These are phyloP conservation scores for Copidosoma aretas DNA, from an alignment of 2,888 invertebrate species.

Conservation along the genomic window DNA sequence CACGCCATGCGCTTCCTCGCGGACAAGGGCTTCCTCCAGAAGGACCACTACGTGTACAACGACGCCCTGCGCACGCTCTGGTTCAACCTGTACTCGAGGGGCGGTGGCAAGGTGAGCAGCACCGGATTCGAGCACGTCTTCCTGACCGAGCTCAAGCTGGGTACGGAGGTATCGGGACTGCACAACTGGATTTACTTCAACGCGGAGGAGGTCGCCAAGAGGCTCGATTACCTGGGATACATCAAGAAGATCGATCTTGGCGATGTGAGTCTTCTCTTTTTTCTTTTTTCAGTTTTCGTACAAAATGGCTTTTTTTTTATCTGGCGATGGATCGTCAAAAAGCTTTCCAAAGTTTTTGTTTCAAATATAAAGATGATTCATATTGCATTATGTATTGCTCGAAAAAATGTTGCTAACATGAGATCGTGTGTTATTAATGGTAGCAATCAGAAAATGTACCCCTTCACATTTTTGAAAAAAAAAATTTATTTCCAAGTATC, in stretches of 20 bases:
- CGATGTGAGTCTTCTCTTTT: conserved; percentile 67
- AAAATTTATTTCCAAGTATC: no score
- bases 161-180: conserved; percentile 76
- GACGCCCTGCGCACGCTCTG: conserved; percentile 77
- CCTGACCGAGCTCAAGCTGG: conserved; percentile 83
- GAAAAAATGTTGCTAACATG: no score
- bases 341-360: no score
- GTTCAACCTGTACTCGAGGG: conserved; percentile 84
- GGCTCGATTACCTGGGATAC: conserved; percentile 81
- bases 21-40: conserved; percentile 59
- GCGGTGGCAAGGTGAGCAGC: conserved; percentile 78
- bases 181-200: conserved; percentile 92
- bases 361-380: no score
- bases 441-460: no score
- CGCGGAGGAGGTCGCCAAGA: conserved; percentile 75
- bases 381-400: no score
- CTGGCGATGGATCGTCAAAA: no score
- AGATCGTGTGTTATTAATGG: no score
- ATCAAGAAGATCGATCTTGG: conserved; percentile 74
- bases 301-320: no score
- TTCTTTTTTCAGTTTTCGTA: neutral
- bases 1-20: conserved; percentile 64
- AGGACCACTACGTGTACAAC: conserved; percentile 68
- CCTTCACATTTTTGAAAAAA: no score
- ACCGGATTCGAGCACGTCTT: conserved; percentile 94